phyloP scores from a whole-genome alignment of 2,113 vertebrate genomes.

The Oncorhynchus kisutch region DNA sequence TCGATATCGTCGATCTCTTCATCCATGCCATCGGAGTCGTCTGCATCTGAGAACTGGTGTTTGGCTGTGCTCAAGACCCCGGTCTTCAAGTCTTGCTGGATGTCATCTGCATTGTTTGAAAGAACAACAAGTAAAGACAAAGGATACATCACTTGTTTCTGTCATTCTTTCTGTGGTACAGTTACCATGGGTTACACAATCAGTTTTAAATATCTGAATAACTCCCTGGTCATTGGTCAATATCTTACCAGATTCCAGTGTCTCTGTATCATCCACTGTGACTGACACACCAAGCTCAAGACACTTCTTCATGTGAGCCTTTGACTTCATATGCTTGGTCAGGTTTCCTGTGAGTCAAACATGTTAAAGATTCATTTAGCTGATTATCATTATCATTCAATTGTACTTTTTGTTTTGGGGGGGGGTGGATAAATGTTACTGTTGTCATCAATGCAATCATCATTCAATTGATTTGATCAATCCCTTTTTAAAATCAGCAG shows the following conservation, averaged over 20 bases:
- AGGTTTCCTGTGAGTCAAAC: conserved; percentile 83
- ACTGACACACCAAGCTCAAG: conserved; percentile 95
- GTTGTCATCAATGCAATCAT: neutral
- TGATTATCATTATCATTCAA: neutral
- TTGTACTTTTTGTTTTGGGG: neutral
- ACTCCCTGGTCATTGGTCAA: neutral
- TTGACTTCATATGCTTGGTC: conserved; percentile 99
- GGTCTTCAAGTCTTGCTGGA: conserved; percentile 81
- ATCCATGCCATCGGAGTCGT: conserved; percentile 87
- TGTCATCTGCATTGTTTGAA: conserved; percentile 75
- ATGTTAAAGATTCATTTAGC: neutral
- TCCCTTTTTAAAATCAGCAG: too few relatives aligned
- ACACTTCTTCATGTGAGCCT: conserved; percentile 99
- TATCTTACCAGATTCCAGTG: conserved; percentile 87
- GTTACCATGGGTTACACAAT: neutral
- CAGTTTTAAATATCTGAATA: too few relatives aligned
- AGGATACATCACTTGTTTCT: neutral
- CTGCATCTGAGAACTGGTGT: conserved; percentile 96
- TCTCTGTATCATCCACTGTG: conserved; percentile 88
- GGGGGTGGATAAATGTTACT: neutral
- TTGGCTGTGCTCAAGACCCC: conserved; percentile 76
- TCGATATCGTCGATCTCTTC: conserved; percentile 95
- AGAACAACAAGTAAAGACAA: conserved; percentile 8
- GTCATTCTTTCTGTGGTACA: too few relatives aligned
- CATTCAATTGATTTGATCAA: neutral